These are phyloP conservation scores for Catonia carolina DNA, from an alignment of 2,888 invertebrate genomes.

Conservation along the genomic window DNA sequence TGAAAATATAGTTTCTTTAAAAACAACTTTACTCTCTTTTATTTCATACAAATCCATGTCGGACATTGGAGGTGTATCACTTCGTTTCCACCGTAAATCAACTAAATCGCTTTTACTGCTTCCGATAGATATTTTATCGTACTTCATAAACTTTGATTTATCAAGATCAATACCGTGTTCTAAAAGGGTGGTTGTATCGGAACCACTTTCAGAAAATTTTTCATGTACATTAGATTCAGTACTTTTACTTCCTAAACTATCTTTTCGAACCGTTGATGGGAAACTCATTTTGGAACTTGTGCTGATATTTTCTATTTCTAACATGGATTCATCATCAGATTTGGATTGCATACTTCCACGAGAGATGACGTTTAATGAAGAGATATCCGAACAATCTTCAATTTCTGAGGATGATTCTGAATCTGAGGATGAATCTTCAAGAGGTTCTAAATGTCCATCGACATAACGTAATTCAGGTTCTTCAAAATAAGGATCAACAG, in stretches of 20 bases:
- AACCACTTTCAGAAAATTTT: too few relatives aligned
- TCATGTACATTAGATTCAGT: too few relatives aligned
- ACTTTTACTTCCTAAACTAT: too few relatives aligned
- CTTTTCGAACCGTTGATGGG: not conserved
- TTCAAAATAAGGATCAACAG: constrained; percentile 16
- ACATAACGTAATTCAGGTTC: constrained; percentile 20
- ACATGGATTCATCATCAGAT: constrained; percentile 7
- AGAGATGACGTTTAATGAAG: constrained; percentile 14
- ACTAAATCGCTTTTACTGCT: not conserved
- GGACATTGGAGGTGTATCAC: constrained; percentile 29
- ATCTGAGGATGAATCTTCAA: constrained; percentile 22
- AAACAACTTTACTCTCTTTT: constrained; percentile 8
- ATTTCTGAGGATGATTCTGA: constrained; percentile 22
- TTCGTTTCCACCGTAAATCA: constrained; percentile 3
- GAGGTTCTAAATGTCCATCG: constrained; percentile 19
- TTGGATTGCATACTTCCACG: constrained; percentile 9
- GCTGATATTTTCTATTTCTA: not conserved
- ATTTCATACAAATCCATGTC: constrained; percentile 28
- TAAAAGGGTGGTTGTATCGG: too few relatives aligned
- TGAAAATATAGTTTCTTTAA: constrained; percentile 22
- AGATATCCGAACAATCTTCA: constrained; percentile 23
- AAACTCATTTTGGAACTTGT: not conserved
- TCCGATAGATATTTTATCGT: too few relatives aligned
- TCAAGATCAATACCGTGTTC: too few relatives aligned
- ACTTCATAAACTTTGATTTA: too few relatives aligned